Evolutionary conservation across 2,888 invertebrate species (phyloP), one percentile per base, ranked within the genome.

Genomic region (Ochropleura plecta): DNA sequence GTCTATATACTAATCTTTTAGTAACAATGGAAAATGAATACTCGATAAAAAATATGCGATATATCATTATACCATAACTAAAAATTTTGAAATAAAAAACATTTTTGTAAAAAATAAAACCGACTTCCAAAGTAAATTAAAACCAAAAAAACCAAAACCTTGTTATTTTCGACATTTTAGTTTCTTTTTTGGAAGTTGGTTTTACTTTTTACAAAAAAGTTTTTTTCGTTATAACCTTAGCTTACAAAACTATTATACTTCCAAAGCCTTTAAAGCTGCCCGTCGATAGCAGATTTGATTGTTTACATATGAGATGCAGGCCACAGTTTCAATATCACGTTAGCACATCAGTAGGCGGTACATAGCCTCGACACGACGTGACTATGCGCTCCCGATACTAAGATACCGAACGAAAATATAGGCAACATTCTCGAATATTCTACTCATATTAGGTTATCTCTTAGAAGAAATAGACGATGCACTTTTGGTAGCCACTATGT

Each of bases 271-370:
- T 30, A 30, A 30, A 30, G 30, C 30, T 30, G 30, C 30, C 3
- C 30, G 3, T 30, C 30, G 30, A 2, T 30, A 2, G n/a, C n/a
- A n/a, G 30, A n/a, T 59, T 49, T 49, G n/a, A 49, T 60, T 53
- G 51, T 76, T 65, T 76, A 42, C 57, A 62, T 49, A 55, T 30
- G 12, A 44, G 20, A 76, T 81, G 63, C 76, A 70, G 51, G 40
- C 46, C 48, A 53, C 66, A 76, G 67, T 81, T 81, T 81, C 76
- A 81, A 79, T 81, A 67, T 9, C 67, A 46, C 44, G 64, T 3
- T 44, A 48, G 16, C 62, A 42, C 57, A 81, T 79, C 63, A 70
- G 81, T 70, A 79, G 76, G 67, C 81, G 12, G 40, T 40, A 59
- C 63, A 70, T 48, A 64, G 14, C 48, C 51, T n/a, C 42, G n/a